Conservation (phyloP, 2,888 invertebrate species). For the Cyrtodaria siliqua region DNA sequence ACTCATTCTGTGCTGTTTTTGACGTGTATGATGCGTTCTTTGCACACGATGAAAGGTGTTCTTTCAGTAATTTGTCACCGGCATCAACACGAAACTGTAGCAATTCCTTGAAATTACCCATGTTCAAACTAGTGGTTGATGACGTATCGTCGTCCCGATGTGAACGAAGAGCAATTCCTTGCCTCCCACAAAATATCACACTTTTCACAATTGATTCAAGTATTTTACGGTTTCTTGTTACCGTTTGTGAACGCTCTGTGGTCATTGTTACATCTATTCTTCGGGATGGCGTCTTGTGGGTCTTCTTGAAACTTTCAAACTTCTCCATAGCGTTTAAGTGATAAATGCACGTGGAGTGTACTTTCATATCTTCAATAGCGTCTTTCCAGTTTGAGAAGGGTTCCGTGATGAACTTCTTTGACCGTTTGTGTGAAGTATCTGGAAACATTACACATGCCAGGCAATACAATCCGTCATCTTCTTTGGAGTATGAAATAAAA, state of each 20-base stretch:
- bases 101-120: slow-evolving; percentile 43
- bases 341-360: slow-evolving; percentile 26
- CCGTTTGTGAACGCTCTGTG: neutral
- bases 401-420: slow-evolving; percentile 39
- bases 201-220: slow-evolving; percentile 40
- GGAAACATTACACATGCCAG: slow-evolving; percentile 41
- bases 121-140: slow-evolving; percentile 16
- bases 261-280: slow-evolving; percentile 30
- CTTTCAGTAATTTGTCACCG: slow-evolving; percentile 23
- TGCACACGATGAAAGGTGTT: slow-evolving; percentile 28
- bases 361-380: slow-evolving; percentile 36
- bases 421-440: slow-evolving; percentile 39
- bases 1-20: slow-evolving; percentile 52
- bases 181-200: slow-evolving; percentile 40
- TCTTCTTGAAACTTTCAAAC: slow-evolving; percentile 23
- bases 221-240: slow-evolving; percentile 25
- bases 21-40: slow-evolving; percentile 57
- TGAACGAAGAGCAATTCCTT: slow-evolving; percentile 38
- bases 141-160: slow-evolving; percentile 36
- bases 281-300: slow-evolving; percentile 2
- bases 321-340: slow-evolving; percentile 33
- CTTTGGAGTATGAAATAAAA: slow-evolving; percentile 48
- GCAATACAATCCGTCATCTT: slow-evolving; percentile 43
- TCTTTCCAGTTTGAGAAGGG: slow-evolving; percentile 58
- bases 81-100: slow-evolving; percentile 34